Conservation (phyloP, 2,888 invertebrate species). For the Habroteleia sp. region DNA sequence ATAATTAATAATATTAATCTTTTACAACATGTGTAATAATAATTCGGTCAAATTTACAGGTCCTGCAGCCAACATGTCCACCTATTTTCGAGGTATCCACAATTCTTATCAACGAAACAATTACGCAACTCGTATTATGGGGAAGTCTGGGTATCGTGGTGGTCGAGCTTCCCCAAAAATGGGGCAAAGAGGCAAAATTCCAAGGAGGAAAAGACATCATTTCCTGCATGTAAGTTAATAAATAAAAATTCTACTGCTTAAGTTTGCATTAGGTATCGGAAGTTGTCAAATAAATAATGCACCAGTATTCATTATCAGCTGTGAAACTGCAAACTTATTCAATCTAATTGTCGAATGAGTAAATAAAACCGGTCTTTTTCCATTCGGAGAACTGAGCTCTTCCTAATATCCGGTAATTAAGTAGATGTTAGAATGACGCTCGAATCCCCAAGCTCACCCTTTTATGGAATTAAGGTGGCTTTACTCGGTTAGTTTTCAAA, state of each 20-base stretch:
- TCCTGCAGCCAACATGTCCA: constrained; percentile 85
- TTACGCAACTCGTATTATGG: constrained; percentile 86
- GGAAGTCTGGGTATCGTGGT: constrained; percentile 87
- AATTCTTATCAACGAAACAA: constrained; percentile 85
- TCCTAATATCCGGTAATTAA: constrained; percentile 80
- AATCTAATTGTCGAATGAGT: constrained; percentile 52
- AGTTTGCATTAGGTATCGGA: constrained; percentile 20
- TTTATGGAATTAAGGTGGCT: constrained; percentile 80
- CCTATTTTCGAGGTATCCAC: constrained; percentile 87
- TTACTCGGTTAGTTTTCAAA: constrained; percentile 79
- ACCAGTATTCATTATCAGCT: constrained; percentile 7
- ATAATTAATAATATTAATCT: too few species aligned
- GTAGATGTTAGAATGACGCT: constrained; percentile 78
- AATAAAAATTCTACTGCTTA: constrained; percentile 17
- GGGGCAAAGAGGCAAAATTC: constrained; percentile 87
- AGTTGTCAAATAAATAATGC: constrained; percentile 24
- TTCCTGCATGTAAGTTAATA: constrained; percentile 86
- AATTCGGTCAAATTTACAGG: too few species aligned
- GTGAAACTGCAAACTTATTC: constrained; percentile 45
- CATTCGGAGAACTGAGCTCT: constrained; percentile 66
- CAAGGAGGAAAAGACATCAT: constrained; percentile 86
- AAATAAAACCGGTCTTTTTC: constrained; percentile 47
- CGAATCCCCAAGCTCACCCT: constrained; percentile 75
- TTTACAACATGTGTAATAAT: too few species aligned
- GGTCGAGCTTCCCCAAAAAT: constrained; percentile 87